A percentile compares a stretch with the other conserved stretches of the same genome.
phyloP scores from a whole-genome alignment of 2,113 vertebrate species.

The Terrapene triunguis region DNA sequence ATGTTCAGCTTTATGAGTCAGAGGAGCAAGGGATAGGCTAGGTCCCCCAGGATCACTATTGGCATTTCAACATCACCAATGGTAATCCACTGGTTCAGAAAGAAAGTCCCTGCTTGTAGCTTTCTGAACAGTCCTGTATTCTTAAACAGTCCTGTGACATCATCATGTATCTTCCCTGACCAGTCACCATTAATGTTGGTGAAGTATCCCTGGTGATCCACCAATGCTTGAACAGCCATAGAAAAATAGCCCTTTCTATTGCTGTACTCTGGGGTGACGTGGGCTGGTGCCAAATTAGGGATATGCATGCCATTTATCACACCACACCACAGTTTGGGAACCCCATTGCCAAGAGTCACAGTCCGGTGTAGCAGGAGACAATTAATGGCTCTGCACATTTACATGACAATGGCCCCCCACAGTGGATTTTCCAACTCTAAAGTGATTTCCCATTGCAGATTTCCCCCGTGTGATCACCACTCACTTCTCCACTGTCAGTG shows the following conservation, averaged over 20 bases:
- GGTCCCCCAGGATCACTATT: background rate
- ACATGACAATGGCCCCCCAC: background rate
- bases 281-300: background rate
- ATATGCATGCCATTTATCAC: background rate
- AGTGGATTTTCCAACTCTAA: background rate
- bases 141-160: background rate
- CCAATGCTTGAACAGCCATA: background rate
- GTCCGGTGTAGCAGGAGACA: background rate
- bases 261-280: background rate
- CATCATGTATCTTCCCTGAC: background rate
- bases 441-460: background rate
- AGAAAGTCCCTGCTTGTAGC: background rate
- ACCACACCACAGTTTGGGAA: background rate
- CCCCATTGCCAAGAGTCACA: background rate
- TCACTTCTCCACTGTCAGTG: background rate
- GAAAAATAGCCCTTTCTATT: background rate
- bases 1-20: background rate
- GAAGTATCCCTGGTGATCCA: background rate
- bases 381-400: background rate
- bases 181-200: background rate
- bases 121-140: background rate
- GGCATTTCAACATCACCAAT: background rate
- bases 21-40: background rate
- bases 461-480: background rate
- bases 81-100: background rate